Base-by-base conservation (phyloP, 53 echinoderm and acorn worm genomes). In the Henricia sp. region DNA sequence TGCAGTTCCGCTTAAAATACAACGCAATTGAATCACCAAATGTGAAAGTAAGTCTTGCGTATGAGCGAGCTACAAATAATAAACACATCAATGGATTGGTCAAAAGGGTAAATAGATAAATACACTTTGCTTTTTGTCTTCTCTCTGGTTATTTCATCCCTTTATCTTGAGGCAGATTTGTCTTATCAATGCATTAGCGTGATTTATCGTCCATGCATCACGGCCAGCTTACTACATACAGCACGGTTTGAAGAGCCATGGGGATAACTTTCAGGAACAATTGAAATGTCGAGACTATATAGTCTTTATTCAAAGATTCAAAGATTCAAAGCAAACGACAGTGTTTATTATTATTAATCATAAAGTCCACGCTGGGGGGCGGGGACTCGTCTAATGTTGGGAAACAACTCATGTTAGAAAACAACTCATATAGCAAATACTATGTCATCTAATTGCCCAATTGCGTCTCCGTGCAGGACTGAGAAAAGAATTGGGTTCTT, bases 31-130 rank as follows among this genome's bases (percentile, higher is more conserved):
- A 76, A 76, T 76, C 59, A 17, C 43, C 57, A 40, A 40, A 16
- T 38, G 76, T 38, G 58, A 40, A 40, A 16, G 59, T 42, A 76
- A 28, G 59, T 59, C 76, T 58, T 57, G 76, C 76, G 76, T 76
- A 9, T 16, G 0, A 73, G 76, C 42, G 43, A 28, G 29, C 40
- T 57, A 57, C 21, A 26, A 62, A 80, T 25, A 80, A 80, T 80
- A 80, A 80, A 80, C 80, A 80, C 63, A 62, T 28, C 46, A 57
- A 40, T 64, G 64, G 64, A 44, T 34, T 32, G 64, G 64, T 17
- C 57, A 34, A 80, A 64, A 43, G 46, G 80, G 80, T 80, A 80
- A 80, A 80, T 80, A 80, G 62, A 80, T 80, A 80, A 80, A 80
- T 80, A 80, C 12, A 43, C 48, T n/a, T 26, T 36, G 19, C 3